A percentile compares a stretch with the other conserved stretches of the same genome.
These are phyloP conservation scores for Oreochromis aureus DNA, from an alignment of 2,113 vertebrate species.

Conservation along the genomic window DNA sequence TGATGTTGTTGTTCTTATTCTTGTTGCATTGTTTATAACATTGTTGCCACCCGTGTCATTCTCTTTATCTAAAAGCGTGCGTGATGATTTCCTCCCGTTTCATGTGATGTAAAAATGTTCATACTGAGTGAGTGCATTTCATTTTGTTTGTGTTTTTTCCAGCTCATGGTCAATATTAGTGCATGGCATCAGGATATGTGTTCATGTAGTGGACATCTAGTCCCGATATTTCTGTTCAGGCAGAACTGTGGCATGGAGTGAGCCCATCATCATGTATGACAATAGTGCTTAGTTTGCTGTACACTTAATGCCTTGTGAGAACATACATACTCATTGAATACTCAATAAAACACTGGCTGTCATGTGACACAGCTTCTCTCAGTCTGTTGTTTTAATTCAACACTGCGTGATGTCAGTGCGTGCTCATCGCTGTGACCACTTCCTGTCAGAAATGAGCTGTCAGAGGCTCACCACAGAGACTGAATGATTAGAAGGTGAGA, in stretches of 20 bases:
- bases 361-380: slow-evolving; percentile 32
- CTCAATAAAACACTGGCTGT: slow-evolving; percentile 70
- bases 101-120: slow-evolving; percentile 46
- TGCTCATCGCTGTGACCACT: not conserved
- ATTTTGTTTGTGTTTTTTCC: slow-evolving; percentile 16
- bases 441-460: slow-evolving; percentile 18
- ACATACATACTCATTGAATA: slow-evolving; percentile 57
- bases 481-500: not conserved
- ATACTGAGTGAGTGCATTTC: slow-evolving; percentile 27
- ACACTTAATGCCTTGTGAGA: slow-evolving; percentile 70
- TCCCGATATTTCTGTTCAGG: slow-evolving; percentile 17
- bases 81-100: slow-evolving; percentile 34
- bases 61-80: slow-evolving; percentile 14
- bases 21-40: slow-evolving; percentile 62
- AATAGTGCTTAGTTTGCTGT: slow-evolving; percentile 63
- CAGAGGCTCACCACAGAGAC: not conserved
- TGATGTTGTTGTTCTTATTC: slow-evolving; percentile 49
- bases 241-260: slow-evolving; percentile 46
- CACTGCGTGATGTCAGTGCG: not conserved
- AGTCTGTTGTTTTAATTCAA: not conserved
- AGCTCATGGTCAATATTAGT: slow-evolving; percentile 53
- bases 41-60: slow-evolving; percentile 25
- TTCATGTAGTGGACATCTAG: slow-evolving; percentile 20
- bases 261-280: slow-evolving; percentile 48
- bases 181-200: slow-evolving; percentile 50